Conservation (phyloP, 2,113 vertebrate genomes). For the Rhizomys pruinosus region DNA sequence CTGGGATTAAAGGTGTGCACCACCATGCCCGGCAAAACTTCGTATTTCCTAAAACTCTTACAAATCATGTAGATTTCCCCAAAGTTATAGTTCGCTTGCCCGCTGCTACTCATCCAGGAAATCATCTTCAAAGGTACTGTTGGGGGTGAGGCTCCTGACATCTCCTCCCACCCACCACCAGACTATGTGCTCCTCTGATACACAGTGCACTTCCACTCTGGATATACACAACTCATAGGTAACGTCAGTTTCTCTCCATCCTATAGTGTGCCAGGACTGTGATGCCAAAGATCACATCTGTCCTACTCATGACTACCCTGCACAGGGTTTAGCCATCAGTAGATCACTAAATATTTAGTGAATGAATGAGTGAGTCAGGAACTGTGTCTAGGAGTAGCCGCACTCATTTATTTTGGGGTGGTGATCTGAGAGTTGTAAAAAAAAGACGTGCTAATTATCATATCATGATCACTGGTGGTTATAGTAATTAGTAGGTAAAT, state of each 20-base stretch:
- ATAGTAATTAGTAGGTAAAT: constrained; percentile 74
- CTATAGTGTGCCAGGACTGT: neutral
- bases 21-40: no score
- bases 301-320: neutral
- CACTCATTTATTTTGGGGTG: constrained; percentile 68
- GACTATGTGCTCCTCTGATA: neutral
- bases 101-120: neutral
- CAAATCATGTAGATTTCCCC: neutral
- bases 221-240: neutral
- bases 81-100: neutral
- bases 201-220: neutral
- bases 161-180: neutral
- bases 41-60: constrained; percentile 29
- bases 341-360: constrained; percentile 39
- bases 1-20: no score
- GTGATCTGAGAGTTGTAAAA: constrained; percentile 61
- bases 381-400: constrained; percentile 42
- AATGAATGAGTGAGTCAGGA: constrained; percentile 63
- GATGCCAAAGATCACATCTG: neutral
- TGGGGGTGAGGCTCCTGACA: neutral
- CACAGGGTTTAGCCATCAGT: neutral
- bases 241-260: neutral
- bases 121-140: neutral
- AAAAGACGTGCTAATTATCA: constrained; percentile 75
- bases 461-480: constrained; percentile 57